These are phyloP conservation scores for Cryptocheilus praepositus DNA, from an alignment of 2,888 invertebrate species.

Conservation along the genomic window DNA sequence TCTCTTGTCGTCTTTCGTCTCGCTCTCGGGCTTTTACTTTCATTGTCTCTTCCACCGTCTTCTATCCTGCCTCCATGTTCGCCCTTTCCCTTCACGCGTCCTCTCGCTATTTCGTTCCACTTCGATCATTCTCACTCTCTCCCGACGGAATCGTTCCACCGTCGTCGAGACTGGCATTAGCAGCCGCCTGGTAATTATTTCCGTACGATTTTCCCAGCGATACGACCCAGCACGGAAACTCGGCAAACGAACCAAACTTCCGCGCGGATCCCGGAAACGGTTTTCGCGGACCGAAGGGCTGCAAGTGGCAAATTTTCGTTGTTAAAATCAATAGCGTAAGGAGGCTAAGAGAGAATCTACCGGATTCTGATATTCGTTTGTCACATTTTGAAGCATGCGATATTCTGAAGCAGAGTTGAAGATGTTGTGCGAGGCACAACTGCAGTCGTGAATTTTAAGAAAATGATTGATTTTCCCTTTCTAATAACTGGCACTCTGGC, in stretches of 20 bases:
- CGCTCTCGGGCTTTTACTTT: background rate
- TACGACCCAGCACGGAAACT: slow-evolving; percentile 27
- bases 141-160: background rate
- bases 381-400: too few species aligned
- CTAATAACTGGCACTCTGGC: too few species aligned
- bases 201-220: slow-evolving; percentile 54
- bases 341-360: too few species aligned
- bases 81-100: slow-evolving; percentile 8
- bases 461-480: too few species aligned
- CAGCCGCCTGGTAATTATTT: slow-evolving; percentile 56
- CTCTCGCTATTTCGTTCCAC: background rate
- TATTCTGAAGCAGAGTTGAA: too few species aligned
- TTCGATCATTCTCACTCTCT: background rate
- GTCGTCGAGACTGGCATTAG: slow-evolving; percentile 32
- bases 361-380: too few species aligned
- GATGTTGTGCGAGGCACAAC: too few species aligned
- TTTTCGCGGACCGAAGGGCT: too few species aligned
- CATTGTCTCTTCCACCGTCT: background rate
- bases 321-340: too few species aligned
- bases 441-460: too few species aligned
- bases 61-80: slow-evolving; percentile 17
- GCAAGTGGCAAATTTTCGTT: too few species aligned
- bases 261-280: slow-evolving; percentile 34
- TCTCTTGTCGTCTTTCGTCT: slow-evolving; percentile 7
- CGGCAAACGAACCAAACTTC: slow-evolving; percentile 13